Evolutionary conservation across 2,113 vertebrate species (phyloP).

Genomic region (Trichomycterus rosablanca): DNA sequence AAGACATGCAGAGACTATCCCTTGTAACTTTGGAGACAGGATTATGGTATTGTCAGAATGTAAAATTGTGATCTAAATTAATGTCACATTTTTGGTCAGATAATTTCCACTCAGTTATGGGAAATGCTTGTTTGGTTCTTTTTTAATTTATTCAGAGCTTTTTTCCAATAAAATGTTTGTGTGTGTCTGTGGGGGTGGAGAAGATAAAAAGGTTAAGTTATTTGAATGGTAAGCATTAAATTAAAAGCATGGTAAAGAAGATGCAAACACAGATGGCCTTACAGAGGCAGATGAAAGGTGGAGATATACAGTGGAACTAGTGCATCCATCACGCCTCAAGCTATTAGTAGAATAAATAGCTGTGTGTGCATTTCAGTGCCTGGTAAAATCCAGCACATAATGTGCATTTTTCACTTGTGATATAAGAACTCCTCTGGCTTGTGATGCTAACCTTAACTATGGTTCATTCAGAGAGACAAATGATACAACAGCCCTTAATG

Average conservation of each 20-base stretch:
- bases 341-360: conserved; percentile 33
- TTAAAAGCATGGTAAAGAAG: conserved; percentile 7
- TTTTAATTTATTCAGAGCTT: neutral
- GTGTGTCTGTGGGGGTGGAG: too few relatives aligned
- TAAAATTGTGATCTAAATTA: neutral
- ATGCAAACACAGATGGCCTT: neutral
- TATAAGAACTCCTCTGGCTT: neutral
- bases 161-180: conserved; percentile 7
- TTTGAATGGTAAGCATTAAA: neutral
- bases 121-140: too few relatives aligned
- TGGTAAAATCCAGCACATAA: conserved; percentile 1
- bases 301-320: conserved; percentile 2
- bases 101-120: neutral
- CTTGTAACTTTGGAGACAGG: too few relatives aligned
- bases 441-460: neutral
- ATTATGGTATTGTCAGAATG: too few relatives aligned
- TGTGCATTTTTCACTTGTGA: conserved; percentile 8
- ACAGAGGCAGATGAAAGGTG: neutral
- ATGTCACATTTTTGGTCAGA: neutral
- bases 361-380: neutral
- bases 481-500: neutral
- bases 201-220: neutral
- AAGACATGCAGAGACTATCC: too few relatives aligned
- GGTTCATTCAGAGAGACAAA: neutral
- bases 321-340: conserved; percentile 33